Conservation (phyloP, 2,888 invertebrate genomes). For the Dysmachus trigonus region DNA sequence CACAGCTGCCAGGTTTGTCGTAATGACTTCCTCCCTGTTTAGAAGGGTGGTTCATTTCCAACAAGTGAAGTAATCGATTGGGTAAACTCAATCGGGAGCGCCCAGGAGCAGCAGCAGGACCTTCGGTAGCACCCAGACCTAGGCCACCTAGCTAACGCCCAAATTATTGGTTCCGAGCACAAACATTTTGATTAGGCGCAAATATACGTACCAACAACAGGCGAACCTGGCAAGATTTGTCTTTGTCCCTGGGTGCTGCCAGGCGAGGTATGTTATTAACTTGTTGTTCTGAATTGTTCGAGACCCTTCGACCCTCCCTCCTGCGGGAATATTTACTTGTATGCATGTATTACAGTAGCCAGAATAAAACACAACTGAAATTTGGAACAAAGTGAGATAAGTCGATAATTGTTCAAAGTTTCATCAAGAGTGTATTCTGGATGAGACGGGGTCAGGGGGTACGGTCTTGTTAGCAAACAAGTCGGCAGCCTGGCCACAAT, state of each 20-base stretch:
- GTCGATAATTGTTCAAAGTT: conserved; percentile 31
- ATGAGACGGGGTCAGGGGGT: not conserved
- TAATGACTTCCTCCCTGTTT: not conserved
- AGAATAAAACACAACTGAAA: not conserved
- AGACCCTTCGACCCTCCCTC: not conserved
- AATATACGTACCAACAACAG: not conserved
- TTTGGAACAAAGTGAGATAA: not conserved
- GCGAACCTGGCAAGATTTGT: not conserved
- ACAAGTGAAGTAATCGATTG: not conserved
- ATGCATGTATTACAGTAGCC: not conserved
- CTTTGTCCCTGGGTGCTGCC: not conserved
- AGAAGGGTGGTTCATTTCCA: not conserved
- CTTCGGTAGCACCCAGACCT: not conserved
- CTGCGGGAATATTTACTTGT: not conserved
- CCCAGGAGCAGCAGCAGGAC: not conserved
- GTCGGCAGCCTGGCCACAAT: not conserved
- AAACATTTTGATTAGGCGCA: conserved; percentile 20
- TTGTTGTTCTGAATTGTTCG: not conserved
- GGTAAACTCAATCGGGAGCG: not conserved
- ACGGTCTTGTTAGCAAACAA: not conserved
- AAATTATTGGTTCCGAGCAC: conserved; percentile 25
- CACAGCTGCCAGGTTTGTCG: not conserved
- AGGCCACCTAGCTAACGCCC: not conserved
- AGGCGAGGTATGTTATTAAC: not conserved
- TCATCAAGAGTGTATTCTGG: not conserved